These are phyloP conservation scores for Argyresthia albistria DNA, from an alignment of 2,888 invertebrate species.

Conservation along the genomic window DNA sequence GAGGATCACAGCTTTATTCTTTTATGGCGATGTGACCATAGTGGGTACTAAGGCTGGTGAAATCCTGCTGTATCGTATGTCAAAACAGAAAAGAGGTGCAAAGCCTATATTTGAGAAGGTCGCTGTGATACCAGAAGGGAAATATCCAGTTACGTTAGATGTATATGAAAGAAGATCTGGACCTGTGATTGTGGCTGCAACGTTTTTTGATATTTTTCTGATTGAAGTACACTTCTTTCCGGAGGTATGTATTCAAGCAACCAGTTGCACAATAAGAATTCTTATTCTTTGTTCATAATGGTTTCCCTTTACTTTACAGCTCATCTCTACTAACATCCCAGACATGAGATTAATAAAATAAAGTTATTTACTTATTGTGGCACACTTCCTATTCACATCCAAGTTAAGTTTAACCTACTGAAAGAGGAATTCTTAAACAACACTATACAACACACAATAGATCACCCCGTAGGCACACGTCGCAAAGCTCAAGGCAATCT, in stretches of 20 bases:
- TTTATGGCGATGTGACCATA: slow-evolving; percentile 45
- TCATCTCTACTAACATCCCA: background rate
- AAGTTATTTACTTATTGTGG: too few relatives aligned
- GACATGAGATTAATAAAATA: background rate
- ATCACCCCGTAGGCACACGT: too few relatives aligned
- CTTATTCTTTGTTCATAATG: too few relatives aligned
- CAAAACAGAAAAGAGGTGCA: slow-evolving; percentile 31
- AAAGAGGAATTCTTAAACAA: too few relatives aligned
- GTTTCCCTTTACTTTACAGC: background rate
- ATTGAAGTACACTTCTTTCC: slow-evolving; percentile 46
- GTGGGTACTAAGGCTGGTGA: slow-evolving; percentile 41
- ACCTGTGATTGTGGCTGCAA: slow-evolving; percentile 40
- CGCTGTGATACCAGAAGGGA: slow-evolving; percentile 36
- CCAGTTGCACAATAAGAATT: too few relatives aligned
- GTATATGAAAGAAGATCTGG: slow-evolving; percentile 46
- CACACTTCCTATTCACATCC: too few relatives aligned
- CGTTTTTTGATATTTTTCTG: slow-evolving; percentile 40
- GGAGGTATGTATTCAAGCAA: slow-evolving; percentile 20
- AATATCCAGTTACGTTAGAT: slow-evolving; percentile 46
- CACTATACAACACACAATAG: too few relatives aligned
- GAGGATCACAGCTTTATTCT: slow-evolving; percentile 46
- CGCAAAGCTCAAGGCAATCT: too few relatives aligned
- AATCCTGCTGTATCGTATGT: slow-evolving; percentile 42
- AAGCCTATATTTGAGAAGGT: slow-evolving; percentile 41
- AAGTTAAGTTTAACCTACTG: too few relatives aligned